Evolutionary conservation across 2,797 vertebrate genomes (phyloP).

Genomic region (Lithobates pipiens): DNA sequence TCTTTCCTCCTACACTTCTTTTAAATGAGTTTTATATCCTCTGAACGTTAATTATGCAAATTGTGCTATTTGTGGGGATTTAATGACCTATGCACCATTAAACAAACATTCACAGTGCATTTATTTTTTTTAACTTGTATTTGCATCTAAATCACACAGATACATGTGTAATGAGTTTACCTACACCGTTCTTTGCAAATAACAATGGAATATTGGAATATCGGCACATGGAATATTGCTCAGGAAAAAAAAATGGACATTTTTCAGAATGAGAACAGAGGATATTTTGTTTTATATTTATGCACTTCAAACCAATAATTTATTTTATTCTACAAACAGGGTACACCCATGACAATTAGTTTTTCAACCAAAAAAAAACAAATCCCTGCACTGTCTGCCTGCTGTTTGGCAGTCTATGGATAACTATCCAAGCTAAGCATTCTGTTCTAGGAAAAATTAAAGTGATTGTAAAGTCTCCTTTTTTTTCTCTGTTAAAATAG

Average conservation of each 20-base stretch:
- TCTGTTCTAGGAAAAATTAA: too few relatives aligned
- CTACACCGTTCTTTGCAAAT: neutral
- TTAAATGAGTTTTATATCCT: slow-evolving; percentile 36
- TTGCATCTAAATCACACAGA: slow-evolving; percentile 25
- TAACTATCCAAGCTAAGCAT: too few relatives aligned
- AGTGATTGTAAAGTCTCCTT: too few relatives aligned
- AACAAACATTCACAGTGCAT: slow-evolving; percentile 37
- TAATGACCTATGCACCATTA: slow-evolving; percentile 50
- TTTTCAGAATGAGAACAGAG: neutral
- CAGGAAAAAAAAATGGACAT: neutral
- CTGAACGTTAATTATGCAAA: slow-evolving; percentile 49
- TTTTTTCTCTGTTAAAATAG: too few relatives aligned
- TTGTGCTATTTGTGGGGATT: slow-evolving; percentile 50
- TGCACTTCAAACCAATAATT: too few relatives aligned
- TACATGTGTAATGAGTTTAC: slow-evolving; percentile 12
- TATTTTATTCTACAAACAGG: neutral
- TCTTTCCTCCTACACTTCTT: slow-evolving; percentile 25
- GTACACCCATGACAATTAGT: neutral
- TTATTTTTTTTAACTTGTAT: slow-evolving; percentile 40
- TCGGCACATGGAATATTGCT: neutral
- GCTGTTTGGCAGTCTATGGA: too few relatives aligned
- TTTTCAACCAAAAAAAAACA: neutral
- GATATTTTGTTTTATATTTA: neutral
- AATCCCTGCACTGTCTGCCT: too few relatives aligned
- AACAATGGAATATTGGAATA: neutral